A percentile compares a stretch with the other conserved stretches of the same genome.
Conservation (phyloP, 2,888 invertebrate genomes). For the Hecatera dysodea region DNA sequence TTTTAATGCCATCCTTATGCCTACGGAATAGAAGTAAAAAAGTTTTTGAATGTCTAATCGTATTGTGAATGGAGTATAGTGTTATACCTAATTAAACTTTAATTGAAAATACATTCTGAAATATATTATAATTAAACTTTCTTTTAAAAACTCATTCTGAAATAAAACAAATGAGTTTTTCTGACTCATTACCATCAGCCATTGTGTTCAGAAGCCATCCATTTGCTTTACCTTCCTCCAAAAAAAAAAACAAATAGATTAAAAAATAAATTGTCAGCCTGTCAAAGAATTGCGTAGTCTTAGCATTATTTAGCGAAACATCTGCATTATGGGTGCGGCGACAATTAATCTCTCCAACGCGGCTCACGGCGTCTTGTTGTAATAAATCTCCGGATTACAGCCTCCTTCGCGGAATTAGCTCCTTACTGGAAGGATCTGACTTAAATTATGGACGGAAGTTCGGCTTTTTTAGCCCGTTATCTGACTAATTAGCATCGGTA, state of each 20-base stretch:
- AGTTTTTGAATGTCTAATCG: too few relatives aligned
- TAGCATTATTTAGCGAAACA: slow-evolving; percentile 53
- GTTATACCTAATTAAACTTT: too few relatives aligned
- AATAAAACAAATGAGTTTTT: too few relatives aligned
- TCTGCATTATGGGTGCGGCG: slow-evolving; percentile 60
- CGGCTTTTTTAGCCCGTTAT: slow-evolving; percentile 52
- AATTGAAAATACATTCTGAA: too few relatives aligned
- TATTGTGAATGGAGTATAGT: too few relatives aligned
- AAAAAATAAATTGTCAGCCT: slow-evolving; percentile 18
- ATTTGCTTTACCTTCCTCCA: not conserved
- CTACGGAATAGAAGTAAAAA: too few relatives aligned
- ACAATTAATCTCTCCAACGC: slow-evolving; percentile 68
- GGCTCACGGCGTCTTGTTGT: slow-evolving; percentile 62
- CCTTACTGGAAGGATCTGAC: slow-evolving; percentile 48
- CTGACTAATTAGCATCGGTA: slow-evolving; percentile 49
- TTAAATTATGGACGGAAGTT: slow-evolving; percentile 53
- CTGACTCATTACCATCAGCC: too few relatives aligned
- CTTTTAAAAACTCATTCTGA: too few relatives aligned
- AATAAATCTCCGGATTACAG: slow-evolving; percentile 71
- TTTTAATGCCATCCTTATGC: too few relatives aligned
- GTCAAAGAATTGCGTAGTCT: slow-evolving; percentile 38
- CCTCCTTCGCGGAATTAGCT: slow-evolving; percentile 51
- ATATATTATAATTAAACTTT: too few relatives aligned
- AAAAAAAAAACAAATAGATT: slow-evolving; percentile 3
- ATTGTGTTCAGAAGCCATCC: slow-evolving; percentile 1